phyloP scores from a whole-genome alignment of 2,113 vertebrate species.

The Zosterops hypoxanthus region DNA sequence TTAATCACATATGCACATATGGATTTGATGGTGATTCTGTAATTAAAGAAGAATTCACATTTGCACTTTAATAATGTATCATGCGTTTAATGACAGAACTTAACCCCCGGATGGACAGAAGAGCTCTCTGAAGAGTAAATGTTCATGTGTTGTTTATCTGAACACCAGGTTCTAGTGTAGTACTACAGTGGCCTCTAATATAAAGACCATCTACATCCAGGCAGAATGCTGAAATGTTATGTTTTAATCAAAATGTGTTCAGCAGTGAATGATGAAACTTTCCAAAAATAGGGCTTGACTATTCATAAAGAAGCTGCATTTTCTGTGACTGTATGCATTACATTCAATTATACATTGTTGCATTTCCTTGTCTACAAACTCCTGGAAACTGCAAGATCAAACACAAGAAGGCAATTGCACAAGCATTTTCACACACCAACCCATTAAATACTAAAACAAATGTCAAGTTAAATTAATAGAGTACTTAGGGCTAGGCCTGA shows the following conservation, averaged over 20 bases:
- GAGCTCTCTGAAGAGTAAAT: not conserved
- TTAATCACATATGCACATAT: not conserved
- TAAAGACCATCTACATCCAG: not conserved
- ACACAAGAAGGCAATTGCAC: not conserved
- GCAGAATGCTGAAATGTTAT: not conserved
- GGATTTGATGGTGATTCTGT: not conserved
- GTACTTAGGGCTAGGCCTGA: conserved; percentile 18
- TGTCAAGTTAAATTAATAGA: conserved; percentile 59
- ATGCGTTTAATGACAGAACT: not conserved
- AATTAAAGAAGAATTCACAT: not conserved
- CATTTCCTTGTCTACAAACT: not conserved
- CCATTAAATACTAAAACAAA: conserved; percentile 49
- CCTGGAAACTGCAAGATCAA: not conserved
- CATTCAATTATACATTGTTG: not conserved
- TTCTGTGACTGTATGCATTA: not conserved
- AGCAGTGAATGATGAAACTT: not conserved
- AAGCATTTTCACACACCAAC: conserved; percentile 43
- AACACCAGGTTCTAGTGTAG: not conserved
- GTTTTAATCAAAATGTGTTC: not conserved
- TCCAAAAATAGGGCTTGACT: not conserved
- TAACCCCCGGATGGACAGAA: not conserved
- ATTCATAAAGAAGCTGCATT: not conserved
- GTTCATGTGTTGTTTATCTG: not conserved
- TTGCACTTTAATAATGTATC: not conserved
- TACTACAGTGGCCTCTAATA: not conserved